A percentile compares a stretch with the other conserved stretches of the same genome.
These are phyloP conservation scores for Dendroctonus ponderosae DNA, from an alignment of 1,140 invertebrate species.

Conservation along the genomic window DNA sequence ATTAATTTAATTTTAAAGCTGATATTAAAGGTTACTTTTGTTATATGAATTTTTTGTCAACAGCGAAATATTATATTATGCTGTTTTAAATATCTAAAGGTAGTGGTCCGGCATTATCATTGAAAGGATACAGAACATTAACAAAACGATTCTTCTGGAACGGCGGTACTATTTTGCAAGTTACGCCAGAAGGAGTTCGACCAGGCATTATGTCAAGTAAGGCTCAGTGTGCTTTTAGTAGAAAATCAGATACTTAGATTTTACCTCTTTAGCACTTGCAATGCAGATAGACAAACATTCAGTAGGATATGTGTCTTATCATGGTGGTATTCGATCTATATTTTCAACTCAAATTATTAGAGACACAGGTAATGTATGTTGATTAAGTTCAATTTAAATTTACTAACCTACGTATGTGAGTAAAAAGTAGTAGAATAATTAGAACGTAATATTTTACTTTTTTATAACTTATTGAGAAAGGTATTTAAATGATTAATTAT, in stretches of 20 bases:
- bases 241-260: slow-evolving; percentile 3
- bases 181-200: slow-evolving; percentile 67
- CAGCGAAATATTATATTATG: too few relatives aligned
- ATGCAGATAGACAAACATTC: slow-evolving; percentile 82
- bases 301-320: slow-evolving; percentile 83
- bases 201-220: slow-evolving; percentile 72
- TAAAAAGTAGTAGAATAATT: too few relatives aligned
- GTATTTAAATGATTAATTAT: slow-evolving; percentile 4
- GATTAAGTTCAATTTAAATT: background rate
- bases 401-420: too few relatives aligned
- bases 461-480: background rate
- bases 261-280: slow-evolving; percentile 66
- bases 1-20: too few relatives aligned
- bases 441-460: too few relatives aligned
- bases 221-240: slow-evolving; percentile 42
- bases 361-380: slow-evolving; percentile 60
- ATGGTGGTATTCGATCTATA: slow-evolving; percentile 68
- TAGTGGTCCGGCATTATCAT: slow-evolving; percentile 69
- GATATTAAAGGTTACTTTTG: too few relatives aligned
- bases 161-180: slow-evolving; percentile 68
- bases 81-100: slow-evolving; percentile 42
- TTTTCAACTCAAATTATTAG: slow-evolving; percentile 78
- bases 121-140: slow-evolving; percentile 73
- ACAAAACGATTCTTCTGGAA: slow-evolving; percentile 71
- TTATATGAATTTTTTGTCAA: too few relatives aligned